phyloP scores from a whole-genome alignment of 2,888 invertebrate genomes.

The Drosophila crucigera region DNA sequence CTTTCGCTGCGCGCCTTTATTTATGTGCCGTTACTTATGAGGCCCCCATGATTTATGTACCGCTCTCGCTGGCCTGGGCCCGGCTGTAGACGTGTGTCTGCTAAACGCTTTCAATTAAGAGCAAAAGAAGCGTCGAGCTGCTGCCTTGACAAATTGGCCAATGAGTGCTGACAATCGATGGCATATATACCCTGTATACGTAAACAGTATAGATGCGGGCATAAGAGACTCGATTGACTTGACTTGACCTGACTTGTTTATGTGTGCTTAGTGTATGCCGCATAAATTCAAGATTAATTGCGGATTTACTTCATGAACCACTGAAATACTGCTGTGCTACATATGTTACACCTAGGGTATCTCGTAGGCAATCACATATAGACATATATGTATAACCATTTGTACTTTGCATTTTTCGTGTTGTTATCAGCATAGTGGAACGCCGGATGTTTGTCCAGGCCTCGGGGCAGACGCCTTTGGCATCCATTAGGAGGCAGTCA shows the following conservation, averaged over 20 bases:
- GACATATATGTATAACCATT: not conserved
- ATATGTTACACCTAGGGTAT: constrained; percentile 1
- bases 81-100: constrained; percentile 62
- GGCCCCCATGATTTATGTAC: constrained; percentile 73
- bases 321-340: not conserved
- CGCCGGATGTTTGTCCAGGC: constrained; percentile 64
- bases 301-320: not conserved
- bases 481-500: constrained; percentile 42
- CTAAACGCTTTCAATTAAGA: constrained; percentile 81
- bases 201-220: not conserved
- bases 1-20: constrained; percentile 69
- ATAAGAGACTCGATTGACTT: not conserved
- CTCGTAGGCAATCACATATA: not conserved
- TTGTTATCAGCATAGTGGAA: constrained; percentile 49
- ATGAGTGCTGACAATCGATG: constrained; percentile 61
- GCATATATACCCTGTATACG: constrained; percentile 22
- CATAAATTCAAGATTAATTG: not conserved
- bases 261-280: not conserved
- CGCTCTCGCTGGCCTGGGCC: constrained; percentile 29
- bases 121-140: constrained; percentile 45
- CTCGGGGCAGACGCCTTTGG: constrained; percentile 29
- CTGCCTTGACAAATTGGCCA: constrained; percentile 59
- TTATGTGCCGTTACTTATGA: constrained; percentile 81
- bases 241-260: not conserved
- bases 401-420: constrained; percentile 36